Evolutionary conservation across 2,797 vertebrate genomes (phyloP).

Genomic region (Poeciliopsis paucimaculata): DNA sequence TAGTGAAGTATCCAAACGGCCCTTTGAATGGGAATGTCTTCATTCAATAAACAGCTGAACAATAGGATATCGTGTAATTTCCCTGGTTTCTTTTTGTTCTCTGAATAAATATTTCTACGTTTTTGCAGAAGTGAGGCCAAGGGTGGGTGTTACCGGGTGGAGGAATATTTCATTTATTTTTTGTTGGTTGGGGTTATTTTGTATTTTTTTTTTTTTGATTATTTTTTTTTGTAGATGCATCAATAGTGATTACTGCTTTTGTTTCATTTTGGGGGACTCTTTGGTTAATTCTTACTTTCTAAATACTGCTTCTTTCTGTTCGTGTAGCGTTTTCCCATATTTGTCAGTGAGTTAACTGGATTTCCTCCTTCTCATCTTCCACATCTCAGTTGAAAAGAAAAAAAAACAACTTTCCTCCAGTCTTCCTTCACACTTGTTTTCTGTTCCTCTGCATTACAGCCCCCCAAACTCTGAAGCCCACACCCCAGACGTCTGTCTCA

Average conservation of each 20-base stretch:
- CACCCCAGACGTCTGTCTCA: slow-evolving; percentile 73
- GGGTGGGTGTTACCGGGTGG: slow-evolving; percentile 25
- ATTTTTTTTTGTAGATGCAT: not conserved
- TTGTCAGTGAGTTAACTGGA: slow-evolving; percentile 17
- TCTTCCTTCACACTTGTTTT: slow-evolving; percentile 67
- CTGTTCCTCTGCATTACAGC: slow-evolving; percentile 45
- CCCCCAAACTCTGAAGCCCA: slow-evolving; percentile 50
- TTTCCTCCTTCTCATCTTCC: slow-evolving; percentile 39
- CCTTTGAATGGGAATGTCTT: slow-evolving; percentile 60
- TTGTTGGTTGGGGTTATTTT: slow-evolving; percentile 18
- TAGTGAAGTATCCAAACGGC: slow-evolving; percentile 50
- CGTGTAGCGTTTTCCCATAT: slow-evolving; percentile 28
- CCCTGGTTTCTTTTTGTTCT: slow-evolving; percentile 57
- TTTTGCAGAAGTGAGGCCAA: slow-evolving; percentile 30
- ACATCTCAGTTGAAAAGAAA: slow-evolving; percentile 47
- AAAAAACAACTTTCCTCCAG: slow-evolving; percentile 12
- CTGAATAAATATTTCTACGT: slow-evolving; percentile 70
- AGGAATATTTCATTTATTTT: slow-evolving; percentile 43
- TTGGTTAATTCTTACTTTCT: slow-evolving; percentile 30
- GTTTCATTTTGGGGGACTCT: slow-evolving; percentile 17
- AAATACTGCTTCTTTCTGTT: slow-evolving; percentile 12
- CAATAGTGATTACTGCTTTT: slow-evolving; percentile 12
- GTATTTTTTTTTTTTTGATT: not conserved
- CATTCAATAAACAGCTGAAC: slow-evolving; percentile 78
- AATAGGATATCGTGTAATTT: slow-evolving; percentile 74